A percentile compares a stretch with the other conserved stretches of the same genome.
These are phyloP conservation scores for Merluccius polli DNA, from an alignment of 2,797 vertebrate genomes.

Conservation along the genomic window DNA sequence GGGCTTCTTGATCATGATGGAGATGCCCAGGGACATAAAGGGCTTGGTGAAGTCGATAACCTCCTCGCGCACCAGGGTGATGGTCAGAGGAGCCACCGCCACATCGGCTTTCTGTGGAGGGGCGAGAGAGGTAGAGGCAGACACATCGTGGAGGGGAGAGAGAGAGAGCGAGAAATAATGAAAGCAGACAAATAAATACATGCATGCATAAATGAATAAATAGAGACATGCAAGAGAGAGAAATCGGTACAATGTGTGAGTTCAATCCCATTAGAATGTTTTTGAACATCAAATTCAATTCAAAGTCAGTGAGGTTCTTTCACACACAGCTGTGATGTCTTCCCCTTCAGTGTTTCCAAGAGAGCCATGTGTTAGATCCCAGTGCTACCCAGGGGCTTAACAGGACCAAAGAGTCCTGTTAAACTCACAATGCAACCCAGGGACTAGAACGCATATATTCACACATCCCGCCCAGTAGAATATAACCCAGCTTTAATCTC, in stretches of 20 bases:
- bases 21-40: conserved; percentile 95
- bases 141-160: background rate
- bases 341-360: background rate
- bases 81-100: conserved; percentile 92
- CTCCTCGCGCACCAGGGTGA: conserved; percentile 94
- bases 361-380: too few relatives aligned
- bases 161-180: background rate
- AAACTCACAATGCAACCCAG: background rate
- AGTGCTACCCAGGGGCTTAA: background rate
- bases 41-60: conserved; percentile 98
- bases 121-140: background rate
- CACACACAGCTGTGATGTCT: background rate
- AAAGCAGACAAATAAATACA: conserved; percentile 1
- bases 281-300: background rate
- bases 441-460: background rate
- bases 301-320: background rate
- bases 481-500: background rate
- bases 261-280: background rate
- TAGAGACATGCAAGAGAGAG: background rate
- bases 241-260: background rate
- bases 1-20: conserved; percentile 98
- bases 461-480: background rate
- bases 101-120: conserved; percentile 87
- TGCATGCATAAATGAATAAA: background rate
- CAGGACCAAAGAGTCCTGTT: background rate